Conservation (phyloP, 2,113 vertebrate species). For the Alligator mississippiensis region DNA sequence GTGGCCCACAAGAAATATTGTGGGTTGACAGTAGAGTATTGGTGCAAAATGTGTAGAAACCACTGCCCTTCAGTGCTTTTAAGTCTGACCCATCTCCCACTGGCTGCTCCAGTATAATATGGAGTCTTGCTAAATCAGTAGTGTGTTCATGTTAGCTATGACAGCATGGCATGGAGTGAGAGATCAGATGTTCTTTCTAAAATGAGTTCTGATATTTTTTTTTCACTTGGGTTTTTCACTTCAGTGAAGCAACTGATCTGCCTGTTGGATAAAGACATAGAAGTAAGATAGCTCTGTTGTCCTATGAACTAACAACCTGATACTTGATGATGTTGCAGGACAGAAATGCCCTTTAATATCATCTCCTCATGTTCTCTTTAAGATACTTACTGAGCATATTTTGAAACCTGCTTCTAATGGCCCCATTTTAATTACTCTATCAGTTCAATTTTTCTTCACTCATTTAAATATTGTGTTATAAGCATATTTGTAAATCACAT, state of each 20-base stretch:
- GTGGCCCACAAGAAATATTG: too few species aligned
- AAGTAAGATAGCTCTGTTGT: not conserved
- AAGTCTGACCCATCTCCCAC: not conserved
- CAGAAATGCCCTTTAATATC: conserved; percentile 11
- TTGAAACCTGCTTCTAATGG: conserved; percentile 48
- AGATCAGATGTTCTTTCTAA: not conserved
- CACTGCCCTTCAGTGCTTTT: not conserved
- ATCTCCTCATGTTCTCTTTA: conserved; percentile 36
- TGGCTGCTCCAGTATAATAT: not conserved
- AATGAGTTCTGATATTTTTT: not conserved
- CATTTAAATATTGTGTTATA: conserved; percentile 63
- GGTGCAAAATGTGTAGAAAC: too few species aligned
- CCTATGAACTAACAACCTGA: not conserved
- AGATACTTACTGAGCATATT: conserved; percentile 46
- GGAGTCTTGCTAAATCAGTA: not conserved
- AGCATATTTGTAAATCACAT: conserved; percentile 53
- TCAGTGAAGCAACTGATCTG: not conserved
- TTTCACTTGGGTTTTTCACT: not conserved
- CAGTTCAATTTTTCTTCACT: conserved; percentile 61
- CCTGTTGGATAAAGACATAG: not conserved
- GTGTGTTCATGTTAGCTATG: not conserved
- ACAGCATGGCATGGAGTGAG: not conserved
- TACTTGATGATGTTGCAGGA: conserved; percentile 11
- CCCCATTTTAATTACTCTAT: conserved; percentile 58
- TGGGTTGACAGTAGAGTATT: too few species aligned